Evolutionary conservation across 2,797 vertebrate genomes (phyloP), one percentile per base, ranked within the genome.

Genomic region (Lutjanus campechanus): DNA sequence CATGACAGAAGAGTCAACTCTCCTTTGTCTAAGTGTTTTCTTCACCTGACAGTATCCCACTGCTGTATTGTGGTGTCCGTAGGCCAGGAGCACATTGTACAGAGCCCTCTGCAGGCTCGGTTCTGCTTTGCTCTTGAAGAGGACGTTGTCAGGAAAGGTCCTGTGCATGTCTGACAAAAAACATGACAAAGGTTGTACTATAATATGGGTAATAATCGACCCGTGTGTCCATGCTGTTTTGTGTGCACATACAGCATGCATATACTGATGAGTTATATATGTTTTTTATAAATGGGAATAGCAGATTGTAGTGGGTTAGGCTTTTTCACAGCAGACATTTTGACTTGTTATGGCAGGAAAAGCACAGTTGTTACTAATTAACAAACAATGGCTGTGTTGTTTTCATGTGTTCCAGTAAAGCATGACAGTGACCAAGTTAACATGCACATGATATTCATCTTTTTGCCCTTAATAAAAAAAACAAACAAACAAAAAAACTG

Each of bases 41-140:
- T 11, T 90, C 92, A 97, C 98, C 97, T 99, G 98, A 88, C 98
- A 99, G 81, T 99, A 99, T 2, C 98, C 98, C 77, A 99, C 97
- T 9, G 88, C 92, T 77, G 84, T 96, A 81, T 99, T 97, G 71
- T 99, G 98, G 66, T 96, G 96, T 43, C 97, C 97, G 0, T 98
- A 99, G 0, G 97, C 97, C 89, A 98, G 92, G 82, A 99, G 94
- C 20, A 99, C 96, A 0, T 98, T 97, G 93, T 94, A 96, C 84
- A 99, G 94, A 1, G 94, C 56, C 2, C 85, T 93, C 87, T 98
- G 97, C 84, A 99, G 94, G 85, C 97, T 96, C 0, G 96, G 95
- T 15, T 97, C 95, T 0, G 96, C 95, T 0, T 86, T 94, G 88
- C 89, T 96, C 71, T 88, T 94, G 93, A 99, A 99, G 64, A 95